Evolutionary conservation across 2,888 invertebrate species (phyloP), one percentile per base, ranked within the genome.

Genomic region (Papilio gigon): DNA sequence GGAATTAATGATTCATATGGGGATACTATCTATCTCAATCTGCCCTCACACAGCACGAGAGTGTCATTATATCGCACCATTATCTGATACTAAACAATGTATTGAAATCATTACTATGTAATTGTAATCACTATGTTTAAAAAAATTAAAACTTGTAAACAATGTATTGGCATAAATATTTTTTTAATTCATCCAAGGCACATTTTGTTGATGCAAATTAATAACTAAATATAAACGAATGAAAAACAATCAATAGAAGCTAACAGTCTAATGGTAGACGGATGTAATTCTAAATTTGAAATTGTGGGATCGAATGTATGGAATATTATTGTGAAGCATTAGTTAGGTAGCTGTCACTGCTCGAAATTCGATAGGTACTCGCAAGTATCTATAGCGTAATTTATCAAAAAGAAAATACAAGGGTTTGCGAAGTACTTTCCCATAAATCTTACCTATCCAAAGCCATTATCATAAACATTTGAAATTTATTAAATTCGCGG

Each of bases 401-500:
- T 53, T 53, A 53, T 53, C 53, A 63, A 20, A 33, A 33, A 17
- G 33, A 44, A 50, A 50, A 53, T 40, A 40, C 60, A 59, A 60
- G 35, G 27, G 60, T 60, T 40, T 53, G 30, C 22, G 11, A 60
- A 44, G 27, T 47, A 37, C 27, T 30, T 27, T n/a, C 40, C 53
- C 50, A 61, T 68, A 68, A 68, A 68, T 65, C 37, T 25, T 33
- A 22, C 42, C 30, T 60, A 64, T 64, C 53, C 53, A 65, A 42
- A 53, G 40, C 27, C 42, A 68, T 68, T 60, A 42, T 60, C 50
- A 65, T 68, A 65, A 65, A 60, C 68, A 53, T 65, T 61, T 37
- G 60, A 68, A 65, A 65, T 68, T 65, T 68, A 68, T 65, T 65
- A 65, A 59, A 60, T 65, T 37, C 33, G 64, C 65, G 60, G 68